phyloP scores from a whole-genome alignment of 2,113 vertebrate species.

The Cynocephalus volans region DNA sequence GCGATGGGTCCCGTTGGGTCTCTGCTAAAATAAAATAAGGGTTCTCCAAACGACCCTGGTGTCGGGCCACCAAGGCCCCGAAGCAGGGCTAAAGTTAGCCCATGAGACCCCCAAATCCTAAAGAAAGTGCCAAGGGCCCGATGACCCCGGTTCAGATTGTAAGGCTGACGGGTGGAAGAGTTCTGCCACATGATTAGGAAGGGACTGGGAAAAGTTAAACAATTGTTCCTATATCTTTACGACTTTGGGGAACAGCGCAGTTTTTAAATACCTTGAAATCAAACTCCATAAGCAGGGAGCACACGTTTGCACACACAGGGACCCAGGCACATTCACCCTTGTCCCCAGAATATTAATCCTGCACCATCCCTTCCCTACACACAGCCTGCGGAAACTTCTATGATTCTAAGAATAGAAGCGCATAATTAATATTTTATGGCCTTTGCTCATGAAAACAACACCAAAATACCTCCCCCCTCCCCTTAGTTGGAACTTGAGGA shows the following conservation, averaged over 20 bases:
- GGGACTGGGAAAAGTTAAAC: constrained; percentile 81
- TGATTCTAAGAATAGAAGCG: constrained; percentile 63
- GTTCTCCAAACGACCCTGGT: constrained; percentile 75
- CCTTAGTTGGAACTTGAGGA: constrained; percentile 53
- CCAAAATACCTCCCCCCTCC: constrained; percentile 40
- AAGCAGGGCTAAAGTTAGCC: not conserved
- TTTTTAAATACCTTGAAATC: constrained; percentile 53
- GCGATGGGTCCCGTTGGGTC: constrained; percentile 82
- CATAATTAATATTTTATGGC: constrained; percentile 75
- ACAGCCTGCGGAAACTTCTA: constrained; percentile 47
- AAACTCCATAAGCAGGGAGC: constrained; percentile 81
- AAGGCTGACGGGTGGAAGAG: constrained; percentile 70
- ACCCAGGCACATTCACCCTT: not conserved
- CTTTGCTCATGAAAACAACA: constrained; percentile 54
- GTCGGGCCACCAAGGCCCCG: not conserved
- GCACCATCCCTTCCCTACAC: not conserved
- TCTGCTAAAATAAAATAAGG: constrained; percentile 62
- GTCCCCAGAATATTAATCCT: not conserved
- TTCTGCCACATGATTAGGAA: constrained; percentile 84
- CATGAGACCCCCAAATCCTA: not conserved
- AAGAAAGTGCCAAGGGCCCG: constrained; percentile 3
- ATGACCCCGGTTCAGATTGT: constrained; percentile 80
- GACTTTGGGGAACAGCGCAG: not conserved
- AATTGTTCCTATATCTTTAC: constrained; percentile 80
- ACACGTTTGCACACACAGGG: constrained; percentile 27